Percentiles rank a stretch among this genome's conserved stretches.
phyloP scores from a whole-genome alignment of 2,113 vertebrate genomes.

The Vombatus ursinus region DNA sequence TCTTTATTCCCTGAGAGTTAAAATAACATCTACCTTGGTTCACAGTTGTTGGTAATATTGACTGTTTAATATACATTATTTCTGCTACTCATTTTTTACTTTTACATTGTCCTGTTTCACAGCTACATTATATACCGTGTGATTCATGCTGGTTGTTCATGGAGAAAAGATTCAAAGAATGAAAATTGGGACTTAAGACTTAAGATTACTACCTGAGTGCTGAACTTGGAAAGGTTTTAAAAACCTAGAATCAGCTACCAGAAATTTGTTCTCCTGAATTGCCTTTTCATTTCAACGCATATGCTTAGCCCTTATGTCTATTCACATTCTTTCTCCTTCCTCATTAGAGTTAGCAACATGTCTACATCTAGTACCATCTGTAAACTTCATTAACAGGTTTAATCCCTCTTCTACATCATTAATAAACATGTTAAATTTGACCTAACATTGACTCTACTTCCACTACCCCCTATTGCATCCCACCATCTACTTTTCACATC shows the following conservation, averaged over 20 bases:
- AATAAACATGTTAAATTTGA: not conserved
- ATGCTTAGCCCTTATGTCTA: not conserved
- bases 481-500: not conserved
- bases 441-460: not conserved
- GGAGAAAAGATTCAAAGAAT: not conserved
- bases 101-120: not conserved
- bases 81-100: not conserved
- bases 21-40: not conserved
- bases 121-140: not conserved
- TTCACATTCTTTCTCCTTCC: not conserved
- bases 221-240: not conserved
- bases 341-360: not conserved
- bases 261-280: not conserved
- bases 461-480: not conserved
- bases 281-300: not conserved
- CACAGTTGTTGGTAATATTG: not conserved
- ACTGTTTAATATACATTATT: not conserved
- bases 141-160: not conserved
- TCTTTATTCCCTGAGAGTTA: not conserved
- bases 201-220: not conserved
- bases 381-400: conserved; percentile 5
- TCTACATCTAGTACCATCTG: conserved; percentile 16
- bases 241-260: not conserved
- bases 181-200: not conserved
- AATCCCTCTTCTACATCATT: conserved; percentile 11